Evolutionary conservation across 2,797 vertebrate genomes (phyloP).

Genomic region (Acanthurus lineatus): DNA sequence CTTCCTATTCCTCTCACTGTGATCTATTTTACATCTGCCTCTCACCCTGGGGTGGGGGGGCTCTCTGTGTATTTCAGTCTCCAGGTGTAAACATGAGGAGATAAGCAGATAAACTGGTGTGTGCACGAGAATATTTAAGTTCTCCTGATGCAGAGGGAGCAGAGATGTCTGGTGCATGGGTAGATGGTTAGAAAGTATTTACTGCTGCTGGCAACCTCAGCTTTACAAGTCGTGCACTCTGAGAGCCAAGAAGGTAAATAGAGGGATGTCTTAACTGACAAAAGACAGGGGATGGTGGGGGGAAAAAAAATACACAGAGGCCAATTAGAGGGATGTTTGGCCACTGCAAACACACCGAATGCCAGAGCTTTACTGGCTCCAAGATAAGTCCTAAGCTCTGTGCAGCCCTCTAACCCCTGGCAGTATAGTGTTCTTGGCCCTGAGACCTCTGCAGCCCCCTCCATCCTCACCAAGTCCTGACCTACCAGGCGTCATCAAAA

Average conservation of each 20-base stretch:
- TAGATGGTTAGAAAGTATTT: constrained; percentile 54
- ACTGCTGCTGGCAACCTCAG: constrained; percentile 34
- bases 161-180: constrained; percentile 4
- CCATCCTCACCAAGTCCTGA: constrained; percentile 12
- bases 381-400: constrained; percentile 14
- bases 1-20: constrained; percentile 27
- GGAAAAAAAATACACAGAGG: constrained; percentile 3
- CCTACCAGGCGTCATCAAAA: constrained; percentile 56
- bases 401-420: constrained; percentile 28
- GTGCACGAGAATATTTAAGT: constrained; percentile 31
- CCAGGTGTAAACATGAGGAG: constrained; percentile 74
- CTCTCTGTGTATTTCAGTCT: constrained; percentile 45
- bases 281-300: constrained; percentile 3
- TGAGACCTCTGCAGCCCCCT: background rate
- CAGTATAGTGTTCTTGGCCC: constrained; percentile 39
- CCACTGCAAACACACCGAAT: constrained; percentile 53
- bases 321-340: constrained; percentile 51
- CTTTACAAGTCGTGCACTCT: constrained; percentile 38
- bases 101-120: constrained; percentile 62
- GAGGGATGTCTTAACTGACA: constrained; percentile 4
- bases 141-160: constrained; percentile 18
- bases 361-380: constrained; percentile 40
- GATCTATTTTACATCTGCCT: constrained; percentile 66
- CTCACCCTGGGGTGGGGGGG: constrained; percentile 29
- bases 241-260: constrained; percentile 42